Conservation (phyloP, 1,140 invertebrate species). For the Drosophila nigrodunni region DNA sequence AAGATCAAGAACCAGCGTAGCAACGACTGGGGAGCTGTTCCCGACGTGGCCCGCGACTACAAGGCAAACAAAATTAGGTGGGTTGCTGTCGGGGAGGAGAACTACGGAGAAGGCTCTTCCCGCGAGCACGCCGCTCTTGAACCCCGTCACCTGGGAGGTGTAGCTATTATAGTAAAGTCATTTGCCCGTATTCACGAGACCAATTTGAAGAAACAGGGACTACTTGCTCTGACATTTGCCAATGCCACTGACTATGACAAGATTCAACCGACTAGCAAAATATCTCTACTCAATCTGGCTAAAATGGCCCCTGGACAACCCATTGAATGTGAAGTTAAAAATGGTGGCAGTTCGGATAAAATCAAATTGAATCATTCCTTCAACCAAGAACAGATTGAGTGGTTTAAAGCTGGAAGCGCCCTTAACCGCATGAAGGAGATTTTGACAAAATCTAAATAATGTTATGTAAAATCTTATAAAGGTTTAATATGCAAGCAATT, state of each 20-base stretch:
- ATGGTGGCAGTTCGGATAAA: conserved; percentile 92
- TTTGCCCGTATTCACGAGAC: conserved; percentile 99
- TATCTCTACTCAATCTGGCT: conserved; percentile 94
- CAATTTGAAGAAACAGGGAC: conserved; percentile 99
- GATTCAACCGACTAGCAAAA: conserved; percentile 95
- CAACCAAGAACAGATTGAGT: conserved; percentile 98
- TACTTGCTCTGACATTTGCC: conserved; percentile 98
- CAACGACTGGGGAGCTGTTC: conserved; percentile 94
- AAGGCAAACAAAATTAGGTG: conserved; percentile 95
- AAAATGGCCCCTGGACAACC: conserved; percentile 96
- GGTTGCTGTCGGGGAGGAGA: conserved; percentile 99
- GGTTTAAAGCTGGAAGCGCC: conserved; percentile 99
- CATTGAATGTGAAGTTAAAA: conserved; percentile 96
- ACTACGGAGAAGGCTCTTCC: conserved; percentile 97
- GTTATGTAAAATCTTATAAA: neutral
- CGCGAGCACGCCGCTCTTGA: conserved; percentile 99
- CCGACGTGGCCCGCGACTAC: conserved; percentile 97
- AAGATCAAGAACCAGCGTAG: conserved; percentile 96
- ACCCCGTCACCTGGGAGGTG: conserved; percentile 94
- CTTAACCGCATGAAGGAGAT: conserved; percentile 98
- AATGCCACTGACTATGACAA: conserved; percentile 98
- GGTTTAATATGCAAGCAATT: neutral
- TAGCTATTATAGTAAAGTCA: conserved; percentile 99
- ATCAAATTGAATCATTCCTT: conserved; percentile 97
- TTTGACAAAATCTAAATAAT: conserved; percentile 83